A percentile compares a stretch with the other conserved stretches of the same genome.
Conservation (phyloP, 2,113 vertebrate species). For the Solea senegalensis region DNA sequence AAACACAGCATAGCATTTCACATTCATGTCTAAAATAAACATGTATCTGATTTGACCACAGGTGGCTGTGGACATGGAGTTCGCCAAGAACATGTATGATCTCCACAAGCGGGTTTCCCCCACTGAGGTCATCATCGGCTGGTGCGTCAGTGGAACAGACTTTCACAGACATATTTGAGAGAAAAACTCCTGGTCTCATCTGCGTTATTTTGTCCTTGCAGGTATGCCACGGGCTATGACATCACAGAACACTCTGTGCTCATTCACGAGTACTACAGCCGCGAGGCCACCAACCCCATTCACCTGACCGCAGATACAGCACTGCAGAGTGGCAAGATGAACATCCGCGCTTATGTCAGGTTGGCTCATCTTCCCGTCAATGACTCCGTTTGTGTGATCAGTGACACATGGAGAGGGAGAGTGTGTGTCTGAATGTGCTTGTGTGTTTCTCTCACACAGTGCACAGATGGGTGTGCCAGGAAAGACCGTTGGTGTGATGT, state of each 20-base stretch:
- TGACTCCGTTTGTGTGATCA: not conserved
- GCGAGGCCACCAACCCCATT: slow-evolving; percentile 94
- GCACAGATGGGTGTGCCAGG: slow-evolving; percentile 96
- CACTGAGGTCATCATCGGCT: slow-evolving; percentile 95
- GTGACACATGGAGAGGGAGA: not conserved
- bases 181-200: not conserved
- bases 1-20: too few relatives aligned
- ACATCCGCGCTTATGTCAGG: slow-evolving; percentile 98
- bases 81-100: slow-evolving; percentile 99
- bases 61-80: slow-evolving; percentile 99
- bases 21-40: too few relatives aligned
- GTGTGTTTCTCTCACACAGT: slow-evolving; percentile 72
- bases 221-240: slow-evolving; percentile 98
- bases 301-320: slow-evolving; percentile 95
- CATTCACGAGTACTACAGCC: slow-evolving; percentile 98
- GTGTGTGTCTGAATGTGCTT: slow-evolving; percentile 19
- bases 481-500: slow-evolving; percentile 98
- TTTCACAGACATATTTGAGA: not conserved
- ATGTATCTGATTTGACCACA: slow-evolving; percentile 52
- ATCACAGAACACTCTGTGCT: slow-evolving; percentile 98
- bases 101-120: slow-evolving; percentile 97
- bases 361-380: slow-evolving; percentile 40
- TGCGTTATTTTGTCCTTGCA: slow-evolving; percentile 51
- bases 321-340: slow-evolving; percentile 95
- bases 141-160: slow-evolving; percentile 73